phyloP scores from a whole-genome alignment of 2,113 vertebrate species.

The Chloropsis cyanopogon region DNA sequence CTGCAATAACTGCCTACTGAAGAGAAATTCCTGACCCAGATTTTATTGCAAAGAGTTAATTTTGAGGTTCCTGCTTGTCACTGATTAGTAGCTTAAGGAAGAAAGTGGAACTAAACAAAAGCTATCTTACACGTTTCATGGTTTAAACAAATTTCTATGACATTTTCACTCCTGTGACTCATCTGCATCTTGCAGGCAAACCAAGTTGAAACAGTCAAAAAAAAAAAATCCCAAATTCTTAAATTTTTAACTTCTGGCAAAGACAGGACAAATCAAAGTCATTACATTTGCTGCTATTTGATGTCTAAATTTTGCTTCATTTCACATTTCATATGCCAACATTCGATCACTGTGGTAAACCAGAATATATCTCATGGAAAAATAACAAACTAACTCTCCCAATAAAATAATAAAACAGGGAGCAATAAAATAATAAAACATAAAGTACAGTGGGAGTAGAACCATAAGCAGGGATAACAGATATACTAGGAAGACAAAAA shows the following conservation, averaged over 20 bases:
- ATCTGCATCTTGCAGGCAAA: neutral
- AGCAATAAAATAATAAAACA: slow-evolving; percentile 18
- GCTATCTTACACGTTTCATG: neutral
- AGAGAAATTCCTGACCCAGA: neutral
- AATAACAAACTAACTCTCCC: neutral
- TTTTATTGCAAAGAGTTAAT: neutral
- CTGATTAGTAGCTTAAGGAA: neutral
- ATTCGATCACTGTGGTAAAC: neutral
- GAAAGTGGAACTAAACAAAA: neutral
- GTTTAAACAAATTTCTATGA: neutral
- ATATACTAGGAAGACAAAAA: neutral
- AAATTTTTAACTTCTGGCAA: neutral
- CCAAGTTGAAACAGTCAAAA: neutral
- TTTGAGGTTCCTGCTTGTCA: neutral
- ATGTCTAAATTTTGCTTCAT: neutral
- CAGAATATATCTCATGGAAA: neutral
- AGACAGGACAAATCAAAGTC: neutral
- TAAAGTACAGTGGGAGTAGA: neutral
- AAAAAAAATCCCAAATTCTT: neutral
- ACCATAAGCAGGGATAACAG: neutral
- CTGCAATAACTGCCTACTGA: neutral
- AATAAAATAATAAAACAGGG: slow-evolving; percentile 19
- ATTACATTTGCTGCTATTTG: neutral
- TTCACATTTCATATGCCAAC: neutral
- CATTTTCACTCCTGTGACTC: neutral